These are phyloP conservation scores for Macrochelys suwanniensis DNA, from an alignment of 2,797 vertebrate genomes.

Conservation along the genomic window DNA sequence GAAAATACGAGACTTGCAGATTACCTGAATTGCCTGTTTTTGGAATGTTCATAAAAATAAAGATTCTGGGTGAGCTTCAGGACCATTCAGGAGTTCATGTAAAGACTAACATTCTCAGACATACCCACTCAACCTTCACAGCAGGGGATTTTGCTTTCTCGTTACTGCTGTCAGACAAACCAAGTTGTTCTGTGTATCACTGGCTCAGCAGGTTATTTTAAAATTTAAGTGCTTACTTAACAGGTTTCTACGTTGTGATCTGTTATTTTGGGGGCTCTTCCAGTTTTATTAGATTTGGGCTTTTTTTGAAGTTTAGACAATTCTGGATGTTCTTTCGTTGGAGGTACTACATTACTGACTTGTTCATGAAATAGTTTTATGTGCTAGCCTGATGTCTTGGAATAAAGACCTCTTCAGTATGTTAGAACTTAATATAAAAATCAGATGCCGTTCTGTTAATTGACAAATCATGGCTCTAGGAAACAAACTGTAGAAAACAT, in stretches of 20 bases:
- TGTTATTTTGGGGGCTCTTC: not conserved
- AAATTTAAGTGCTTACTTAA: not conserved
- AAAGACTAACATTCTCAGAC: not conserved
- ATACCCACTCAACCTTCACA: not conserved
- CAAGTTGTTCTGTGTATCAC: not conserved
- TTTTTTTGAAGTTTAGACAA: not conserved
- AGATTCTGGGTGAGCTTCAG: not conserved
- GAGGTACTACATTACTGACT: not conserved
- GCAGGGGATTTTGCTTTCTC: not conserved
- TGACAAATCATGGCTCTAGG: not conserved
- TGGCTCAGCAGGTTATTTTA: not conserved
- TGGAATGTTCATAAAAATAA: not conserved
- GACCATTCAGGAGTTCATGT: not conserved
- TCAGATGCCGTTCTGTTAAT: not conserved
- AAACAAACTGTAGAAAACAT: not conserved
- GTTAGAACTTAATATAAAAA: not conserved
- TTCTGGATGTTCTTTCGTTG: not conserved
- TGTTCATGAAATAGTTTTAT: not conserved
- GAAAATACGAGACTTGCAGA: not conserved
- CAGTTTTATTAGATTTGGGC: not conserved
- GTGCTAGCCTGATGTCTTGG: not conserved
- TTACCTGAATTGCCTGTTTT: not conserved
- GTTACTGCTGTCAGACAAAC: not conserved
- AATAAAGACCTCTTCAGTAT: not conserved
- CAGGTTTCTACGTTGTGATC: not conserved